These are phyloP conservation scores for Nemurella pictetii DNA, from an alignment of 2,888 invertebrate species.

Conservation along the genomic window DNA sequence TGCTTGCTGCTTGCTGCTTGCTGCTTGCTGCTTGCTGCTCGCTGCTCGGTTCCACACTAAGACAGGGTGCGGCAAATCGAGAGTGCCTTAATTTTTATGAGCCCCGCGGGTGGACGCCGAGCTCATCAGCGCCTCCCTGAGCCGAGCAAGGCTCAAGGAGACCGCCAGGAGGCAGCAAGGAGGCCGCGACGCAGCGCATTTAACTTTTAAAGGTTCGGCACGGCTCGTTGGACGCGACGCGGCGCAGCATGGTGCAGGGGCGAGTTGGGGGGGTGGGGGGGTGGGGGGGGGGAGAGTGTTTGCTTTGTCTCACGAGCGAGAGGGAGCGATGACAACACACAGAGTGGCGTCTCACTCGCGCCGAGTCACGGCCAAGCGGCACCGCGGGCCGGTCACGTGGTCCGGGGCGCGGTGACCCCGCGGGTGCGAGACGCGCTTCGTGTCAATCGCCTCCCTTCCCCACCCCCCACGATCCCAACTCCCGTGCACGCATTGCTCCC, in stretches of 20 bases:
- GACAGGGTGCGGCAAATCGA: background rate
- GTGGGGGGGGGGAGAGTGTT: background rate
- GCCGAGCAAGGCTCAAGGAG: background rate
- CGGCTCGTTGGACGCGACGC: too few relatives aligned
- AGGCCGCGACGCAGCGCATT: background rate
- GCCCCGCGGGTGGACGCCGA: background rate
- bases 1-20: too few relatives aligned
- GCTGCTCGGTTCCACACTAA: background rate
- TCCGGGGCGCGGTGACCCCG: background rate
- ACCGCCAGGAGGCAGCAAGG: background rate
- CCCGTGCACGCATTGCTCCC: too few relatives aligned
- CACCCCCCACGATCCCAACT: too few relatives aligned
- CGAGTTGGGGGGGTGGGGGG: background rate
- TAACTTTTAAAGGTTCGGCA: background rate
- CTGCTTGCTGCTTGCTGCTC: too few relatives aligned
- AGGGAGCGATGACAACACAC: background rate
- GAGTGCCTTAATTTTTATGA: too few relatives aligned
- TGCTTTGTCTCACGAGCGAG: background rate
- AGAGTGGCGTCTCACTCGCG: background rate
- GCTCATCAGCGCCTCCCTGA: background rate
- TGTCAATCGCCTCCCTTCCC: background rate
- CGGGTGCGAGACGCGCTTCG: background rate
- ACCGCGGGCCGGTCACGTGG: background rate
- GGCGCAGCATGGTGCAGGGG: background rate
- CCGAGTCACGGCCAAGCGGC: background rate